Conservation (phyloP, 1,140 invertebrate species). For the Heliconius himera region DNA sequence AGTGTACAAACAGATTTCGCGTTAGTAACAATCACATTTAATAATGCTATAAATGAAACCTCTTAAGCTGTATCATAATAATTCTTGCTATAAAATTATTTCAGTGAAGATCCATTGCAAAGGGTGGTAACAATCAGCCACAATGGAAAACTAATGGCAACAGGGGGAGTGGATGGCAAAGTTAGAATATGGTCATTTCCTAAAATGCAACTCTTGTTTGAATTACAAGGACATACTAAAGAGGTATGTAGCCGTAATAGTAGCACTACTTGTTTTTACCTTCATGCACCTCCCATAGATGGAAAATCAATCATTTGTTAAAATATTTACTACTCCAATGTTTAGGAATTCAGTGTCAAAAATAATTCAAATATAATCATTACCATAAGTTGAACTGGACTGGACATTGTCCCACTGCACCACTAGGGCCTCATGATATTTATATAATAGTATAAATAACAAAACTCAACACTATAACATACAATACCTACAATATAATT, state of each 20-base stretch:
- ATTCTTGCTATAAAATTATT: conserved; percentile 35
- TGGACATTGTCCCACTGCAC: conserved; percentile 53
- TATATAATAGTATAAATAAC: background rate
- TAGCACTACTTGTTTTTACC: background rate
- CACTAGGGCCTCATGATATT: conserved; percentile 86
- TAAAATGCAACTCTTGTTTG: conserved; percentile 85
- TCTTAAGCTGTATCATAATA: background rate
- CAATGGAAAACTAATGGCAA: conserved; percentile 90
- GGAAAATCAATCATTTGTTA: too few relatives aligned
- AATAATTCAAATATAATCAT: too few relatives aligned
- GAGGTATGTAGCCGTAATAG: conserved; percentile 62
- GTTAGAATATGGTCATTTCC: conserved; percentile 95
- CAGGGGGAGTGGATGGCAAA: conserved; percentile 94
- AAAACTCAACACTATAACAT: too few relatives aligned
- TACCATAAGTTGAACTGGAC: too few relatives aligned
- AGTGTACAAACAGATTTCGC: conserved; percentile 92
- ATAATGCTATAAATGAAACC: background rate
- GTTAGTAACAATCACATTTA: conserved; percentile 69
- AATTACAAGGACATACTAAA: conserved; percentile 83
- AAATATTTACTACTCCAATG: too few relatives aligned
- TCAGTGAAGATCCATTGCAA: conserved; percentile 89
- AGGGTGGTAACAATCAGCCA: conserved; percentile 92
- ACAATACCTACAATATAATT: background rate
- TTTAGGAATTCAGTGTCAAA: too few relatives aligned
- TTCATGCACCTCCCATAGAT: background rate